These are phyloP conservation scores for Trichechus manatus DNA, from an alignment of 2,113 vertebrate species.

Conservation along the genomic window DNA sequence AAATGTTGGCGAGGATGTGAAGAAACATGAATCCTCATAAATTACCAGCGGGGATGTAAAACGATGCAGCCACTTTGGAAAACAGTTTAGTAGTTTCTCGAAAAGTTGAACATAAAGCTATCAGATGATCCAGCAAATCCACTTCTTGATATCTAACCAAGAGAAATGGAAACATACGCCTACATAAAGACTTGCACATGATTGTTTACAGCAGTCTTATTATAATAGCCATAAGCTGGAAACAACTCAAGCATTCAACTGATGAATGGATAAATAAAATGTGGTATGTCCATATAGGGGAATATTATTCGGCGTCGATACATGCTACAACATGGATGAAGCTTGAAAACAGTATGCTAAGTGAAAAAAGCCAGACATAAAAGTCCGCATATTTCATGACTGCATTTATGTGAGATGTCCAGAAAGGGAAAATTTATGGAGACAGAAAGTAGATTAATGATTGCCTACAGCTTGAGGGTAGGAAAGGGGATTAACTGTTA, in stretches of 20 bases:
- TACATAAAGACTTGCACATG: background rate
- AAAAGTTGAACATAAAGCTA: background rate
- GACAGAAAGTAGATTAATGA: background rate
- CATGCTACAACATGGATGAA: background rate
- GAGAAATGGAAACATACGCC: constrained; percentile 17
- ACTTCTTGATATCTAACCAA: background rate
- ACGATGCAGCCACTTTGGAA: too few species aligned
- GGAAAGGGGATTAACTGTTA: background rate
- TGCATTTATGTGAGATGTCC: background rate
- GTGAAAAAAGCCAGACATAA: background rate
- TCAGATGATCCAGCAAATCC: background rate
- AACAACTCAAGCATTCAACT: background rate
- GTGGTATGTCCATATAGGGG: background rate
- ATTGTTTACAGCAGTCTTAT: background rate
- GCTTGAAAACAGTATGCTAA: constrained; percentile 44
- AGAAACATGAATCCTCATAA: background rate
- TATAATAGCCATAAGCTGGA: background rate
- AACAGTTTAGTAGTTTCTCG: too few species aligned
- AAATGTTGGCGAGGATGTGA: background rate
- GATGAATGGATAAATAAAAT: background rate
- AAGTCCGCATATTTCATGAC: background rate
- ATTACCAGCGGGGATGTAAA: background rate
- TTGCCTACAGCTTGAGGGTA: background rate
- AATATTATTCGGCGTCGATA: background rate
- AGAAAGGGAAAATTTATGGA: background rate